Conservation (phyloP, 1,140 invertebrate genomes). For the Hylaeus volcanicus region DNA sequence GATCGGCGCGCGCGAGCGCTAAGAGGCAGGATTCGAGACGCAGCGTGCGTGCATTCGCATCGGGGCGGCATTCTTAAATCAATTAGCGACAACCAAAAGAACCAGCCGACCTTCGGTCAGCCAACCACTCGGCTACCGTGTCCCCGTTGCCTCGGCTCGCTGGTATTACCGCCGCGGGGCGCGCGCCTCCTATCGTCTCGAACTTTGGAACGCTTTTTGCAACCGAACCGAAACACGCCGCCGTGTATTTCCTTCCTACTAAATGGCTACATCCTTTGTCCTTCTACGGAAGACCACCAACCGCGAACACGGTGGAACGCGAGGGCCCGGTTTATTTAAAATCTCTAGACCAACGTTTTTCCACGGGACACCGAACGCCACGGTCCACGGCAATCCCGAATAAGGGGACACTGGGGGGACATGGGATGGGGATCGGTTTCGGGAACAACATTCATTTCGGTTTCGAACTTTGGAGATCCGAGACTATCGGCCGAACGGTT, state of each 20-base stretch:
- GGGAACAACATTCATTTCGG: no score
- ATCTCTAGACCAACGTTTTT: constrained; percentile 6
- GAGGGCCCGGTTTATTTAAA: constrained; percentile 29
- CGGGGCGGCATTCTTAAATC: constrained; percentile 71
- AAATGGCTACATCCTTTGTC: constrained; percentile 55
- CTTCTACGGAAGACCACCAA: constrained; percentile 36
- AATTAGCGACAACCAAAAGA: constrained; percentile 74
- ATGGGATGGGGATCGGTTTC: no score
- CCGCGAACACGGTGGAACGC: constrained; percentile 24
- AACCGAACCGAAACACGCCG: constrained; percentile 27
- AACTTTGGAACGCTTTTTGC: constrained; percentile 58
- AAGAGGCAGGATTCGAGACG: constrained; percentile 58
- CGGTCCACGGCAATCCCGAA: not conserved
- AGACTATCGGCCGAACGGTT: no score
- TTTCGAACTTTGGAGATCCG: no score
- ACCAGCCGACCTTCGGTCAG: constrained; percentile 74
- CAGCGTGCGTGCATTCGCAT: constrained; percentile 52
- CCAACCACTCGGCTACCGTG: constrained; percentile 64
- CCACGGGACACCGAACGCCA: not conserved
- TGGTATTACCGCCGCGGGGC: constrained; percentile 34
- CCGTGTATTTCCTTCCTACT: constrained; percentile 41
- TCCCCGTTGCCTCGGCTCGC: constrained; percentile 33
- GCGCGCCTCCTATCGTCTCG: constrained; percentile 39
- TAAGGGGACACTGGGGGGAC: not conserved
- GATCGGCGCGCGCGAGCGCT: constrained; percentile 47